Conservation (phyloP, 2,888 invertebrate genomes). For the Mythimna albipuncta region DNA sequence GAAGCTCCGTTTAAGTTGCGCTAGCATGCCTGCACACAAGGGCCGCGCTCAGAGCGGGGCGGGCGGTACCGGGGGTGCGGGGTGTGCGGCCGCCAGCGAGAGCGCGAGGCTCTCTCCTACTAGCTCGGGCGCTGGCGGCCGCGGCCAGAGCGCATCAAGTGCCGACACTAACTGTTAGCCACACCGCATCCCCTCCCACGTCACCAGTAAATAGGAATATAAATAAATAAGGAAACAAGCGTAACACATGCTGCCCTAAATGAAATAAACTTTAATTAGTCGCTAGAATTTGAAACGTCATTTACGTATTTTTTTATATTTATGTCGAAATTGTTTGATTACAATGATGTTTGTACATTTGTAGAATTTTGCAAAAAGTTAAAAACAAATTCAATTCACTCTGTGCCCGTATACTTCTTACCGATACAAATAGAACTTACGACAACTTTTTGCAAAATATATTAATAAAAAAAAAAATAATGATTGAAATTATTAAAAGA, state of each 20-base stretch:
- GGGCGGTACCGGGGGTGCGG: constrained; percentile 77
- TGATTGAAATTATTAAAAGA: constrained; percentile 54
- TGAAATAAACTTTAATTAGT: constrained; percentile 68
- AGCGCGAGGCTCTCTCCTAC: constrained; percentile 42
- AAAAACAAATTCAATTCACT: constrained; percentile 9
- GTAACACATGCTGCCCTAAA: constrained; percentile 84
- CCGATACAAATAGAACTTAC: constrained; percentile 5
- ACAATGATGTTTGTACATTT: constrained; percentile 52
- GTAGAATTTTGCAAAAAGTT: constrained; percentile 61
- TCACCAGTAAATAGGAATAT: constrained; percentile 79
- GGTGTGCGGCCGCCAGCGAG: constrained; percentile 57
- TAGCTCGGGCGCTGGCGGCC: background rate
- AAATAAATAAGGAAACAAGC: constrained; percentile 85
- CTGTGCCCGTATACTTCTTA: constrained; percentile 1
- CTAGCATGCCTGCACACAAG: constrained; percentile 95
- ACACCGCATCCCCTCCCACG: constrained; percentile 77
- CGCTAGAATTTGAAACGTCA: constrained; percentile 34
- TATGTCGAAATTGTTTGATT: constrained; percentile 44
- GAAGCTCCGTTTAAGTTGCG: constrained; percentile 97
- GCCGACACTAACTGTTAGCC: constrained; percentile 46
- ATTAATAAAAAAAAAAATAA: constrained; percentile 41
- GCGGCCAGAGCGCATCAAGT: constrained; percentile 32
- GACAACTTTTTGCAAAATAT: constrained; percentile 62
- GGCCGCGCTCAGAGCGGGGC: constrained; percentile 89
- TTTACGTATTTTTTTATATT: constrained; percentile 34